Base-by-base conservation (phyloP, 37 sponge, comb jelly and placozoan genomes). In the Bolinopsis microptera region DNA sequence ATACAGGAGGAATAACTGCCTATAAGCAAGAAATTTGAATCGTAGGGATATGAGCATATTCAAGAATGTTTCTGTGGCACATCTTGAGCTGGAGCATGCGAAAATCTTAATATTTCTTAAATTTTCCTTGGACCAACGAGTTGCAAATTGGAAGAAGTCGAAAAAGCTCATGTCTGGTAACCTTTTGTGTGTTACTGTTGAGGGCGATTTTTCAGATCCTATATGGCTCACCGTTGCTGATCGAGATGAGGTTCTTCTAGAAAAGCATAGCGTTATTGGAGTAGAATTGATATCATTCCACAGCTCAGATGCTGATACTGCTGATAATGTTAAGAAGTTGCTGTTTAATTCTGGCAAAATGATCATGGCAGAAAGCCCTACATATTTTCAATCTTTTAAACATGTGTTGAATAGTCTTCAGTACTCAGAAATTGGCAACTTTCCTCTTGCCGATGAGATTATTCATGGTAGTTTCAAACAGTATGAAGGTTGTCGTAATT, bases 311-410 rank as follows among this genome's bases (percentile, higher is more conserved):
- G 32, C 27, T 32, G 32, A 77, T 77, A 36, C 61, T 18, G 61
- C 80, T 77, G 1, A 9, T 8, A 86, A 22, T 40, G 0, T 86
- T 3, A 86, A 22, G 36, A 38, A 86, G 13, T 25, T 86, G 1
- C 30, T 86, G 23, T 41, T n/a, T 0, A 40, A 86, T n/a, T 86
- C 90, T 86, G 90, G 90, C n/a, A 86, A 23, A 41, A 41, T 80
- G 38, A 68, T 93, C 16, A 93, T 93, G 94, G 69, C 92, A 0
- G 95, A 95, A 39, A 95, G 95, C 30, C 95, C 95, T 16, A 94
- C 93, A 18, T 95, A 72, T 93, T 95, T 92, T 67, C 74, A 92
- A 69, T 94, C 95, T 21, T 95, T 94, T 80, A 92, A 94, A 28
- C 93, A 94, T 0, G 93, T 95, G 16, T 69, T 95, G 35, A 69